Percentiles rank a stretch among this genome's conserved stretches.
phyloP scores from a whole-genome alignment of 2,113 vertebrate species.

The Rhabdomys dilectus region DNA sequence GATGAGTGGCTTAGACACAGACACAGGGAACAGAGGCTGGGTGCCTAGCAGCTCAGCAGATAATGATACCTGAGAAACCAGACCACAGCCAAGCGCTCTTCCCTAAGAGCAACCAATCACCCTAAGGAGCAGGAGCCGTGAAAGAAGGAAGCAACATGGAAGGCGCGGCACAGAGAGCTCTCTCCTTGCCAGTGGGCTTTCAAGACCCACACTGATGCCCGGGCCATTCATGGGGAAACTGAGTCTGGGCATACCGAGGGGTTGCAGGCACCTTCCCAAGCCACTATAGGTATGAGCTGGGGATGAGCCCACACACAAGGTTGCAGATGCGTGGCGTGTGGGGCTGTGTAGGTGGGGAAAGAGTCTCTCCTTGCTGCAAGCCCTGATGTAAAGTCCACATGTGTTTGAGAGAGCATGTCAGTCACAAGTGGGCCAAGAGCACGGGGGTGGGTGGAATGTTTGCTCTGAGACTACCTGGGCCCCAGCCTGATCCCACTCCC shows the following conservation, averaged over 20 bases:
- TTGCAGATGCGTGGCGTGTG: too few relatives aligned
- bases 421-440: too few relatives aligned
- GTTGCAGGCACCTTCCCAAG: not conserved
- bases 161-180: too few relatives aligned
- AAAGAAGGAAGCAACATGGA: not conserved
- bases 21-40: not conserved
- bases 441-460: fast-evolving
- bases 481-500: not conserved
- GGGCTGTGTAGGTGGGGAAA: too few relatives aligned
- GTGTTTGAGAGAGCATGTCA: not conserved
- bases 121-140: not conserved
- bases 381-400: fast-evolving
- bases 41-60: too few relatives aligned
- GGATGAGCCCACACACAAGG: fast-evolving
- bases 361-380: not conserved
- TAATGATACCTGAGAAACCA: not conserved
- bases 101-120: not conserved
- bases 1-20: too few relatives aligned
- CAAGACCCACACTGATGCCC: not conserved
- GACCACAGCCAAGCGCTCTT: not conserved
- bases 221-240: not conserved
- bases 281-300: too few relatives aligned
- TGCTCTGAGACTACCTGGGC: not conserved
- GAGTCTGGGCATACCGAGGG: not conserved
- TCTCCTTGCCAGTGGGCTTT: not conserved